Evolutionary conservation across 2,797 vertebrate genomes (phyloP).

Genomic region (Rhinophrynus dorsalis): DNA sequence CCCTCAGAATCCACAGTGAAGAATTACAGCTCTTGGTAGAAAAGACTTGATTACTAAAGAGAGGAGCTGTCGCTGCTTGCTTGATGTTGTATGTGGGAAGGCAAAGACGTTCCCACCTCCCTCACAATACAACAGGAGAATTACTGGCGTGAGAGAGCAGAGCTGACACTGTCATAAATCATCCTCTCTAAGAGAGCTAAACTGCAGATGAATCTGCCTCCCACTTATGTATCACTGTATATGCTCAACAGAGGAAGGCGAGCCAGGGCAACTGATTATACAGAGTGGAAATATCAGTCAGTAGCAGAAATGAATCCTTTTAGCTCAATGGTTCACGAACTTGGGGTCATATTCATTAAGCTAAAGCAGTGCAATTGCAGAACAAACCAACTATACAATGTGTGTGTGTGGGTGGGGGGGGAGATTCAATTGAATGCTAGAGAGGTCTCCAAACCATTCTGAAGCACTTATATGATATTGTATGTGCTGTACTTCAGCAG

Average conservation of each 20-base stretch:
- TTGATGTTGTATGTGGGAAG: constrained; percentile 46
- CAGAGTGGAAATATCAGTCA: background rate
- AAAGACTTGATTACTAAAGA: constrained; percentile 25
- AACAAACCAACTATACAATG: too few relatives aligned
- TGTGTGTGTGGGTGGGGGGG: too few relatives aligned
- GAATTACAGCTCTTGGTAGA: constrained; percentile 25
- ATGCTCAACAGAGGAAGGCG: constrained; percentile 24
- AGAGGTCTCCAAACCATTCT: too few relatives aligned
- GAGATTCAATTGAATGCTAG: too few relatives aligned
- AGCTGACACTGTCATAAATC: constrained; percentile 48
- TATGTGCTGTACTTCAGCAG: too few relatives aligned
- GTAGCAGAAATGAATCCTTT: too few relatives aligned
- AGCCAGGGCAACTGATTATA: constrained; percentile 21
- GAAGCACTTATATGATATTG: too few relatives aligned
- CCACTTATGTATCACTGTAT: constrained; percentile 37
- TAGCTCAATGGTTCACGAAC: too few relatives aligned
- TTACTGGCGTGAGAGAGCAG: constrained; percentile 47
- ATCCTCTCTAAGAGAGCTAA: constrained; percentile 40
- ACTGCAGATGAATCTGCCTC: constrained; percentile 42
- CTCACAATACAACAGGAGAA: constrained; percentile 40
- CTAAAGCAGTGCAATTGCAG: too few relatives aligned
- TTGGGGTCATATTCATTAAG: too few relatives aligned
- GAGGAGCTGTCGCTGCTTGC: constrained; percentile 34
- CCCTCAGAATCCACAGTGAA: background rate
- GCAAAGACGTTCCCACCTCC: constrained; percentile 40